Percentiles rank a stretch among this genome's conserved stretches.
These are phyloP conservation scores for Drosophila putrida DNA, from an alignment of 2,888 invertebrate species.

Conservation along the genomic window DNA sequence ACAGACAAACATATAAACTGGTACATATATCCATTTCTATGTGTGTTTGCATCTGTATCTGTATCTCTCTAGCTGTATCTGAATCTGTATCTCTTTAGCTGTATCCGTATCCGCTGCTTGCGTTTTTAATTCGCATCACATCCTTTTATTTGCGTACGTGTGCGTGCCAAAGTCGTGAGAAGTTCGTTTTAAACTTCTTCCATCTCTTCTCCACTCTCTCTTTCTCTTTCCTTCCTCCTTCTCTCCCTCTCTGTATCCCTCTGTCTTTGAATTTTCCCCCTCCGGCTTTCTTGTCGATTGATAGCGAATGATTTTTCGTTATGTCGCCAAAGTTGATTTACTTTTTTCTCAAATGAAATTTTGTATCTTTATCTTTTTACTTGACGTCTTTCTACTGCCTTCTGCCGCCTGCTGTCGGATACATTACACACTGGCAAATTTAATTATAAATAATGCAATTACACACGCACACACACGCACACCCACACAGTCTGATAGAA, in stretches of 20 bases:
- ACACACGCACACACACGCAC: constrained; percentile 8
- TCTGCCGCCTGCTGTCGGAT: constrained; percentile 23
- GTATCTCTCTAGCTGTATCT: constrained; percentile 21
- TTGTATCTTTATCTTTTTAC: constrained; percentile 36
- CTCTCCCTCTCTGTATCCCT: background rate
- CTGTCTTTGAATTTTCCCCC: constrained; percentile 13
- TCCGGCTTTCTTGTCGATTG: constrained; percentile 53
- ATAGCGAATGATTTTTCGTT: constrained; percentile 74
- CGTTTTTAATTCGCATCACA: constrained; percentile 79
- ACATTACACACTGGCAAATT: constrained; percentile 46
- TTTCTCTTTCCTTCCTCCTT: background rate
- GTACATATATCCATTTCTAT: constrained; percentile 20
- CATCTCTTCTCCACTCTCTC: constrained; percentile 8
- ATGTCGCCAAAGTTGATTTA: constrained; percentile 66
- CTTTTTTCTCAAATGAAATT: constrained; percentile 47
- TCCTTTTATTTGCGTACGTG: constrained; percentile 80
- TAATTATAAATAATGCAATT: constrained; percentile 59
- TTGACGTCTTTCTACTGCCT: constrained; percentile 14
- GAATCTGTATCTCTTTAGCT: constrained; percentile 30
- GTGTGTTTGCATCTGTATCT: constrained; percentile 24
- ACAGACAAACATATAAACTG: background rate
- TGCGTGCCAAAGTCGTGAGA: constrained; percentile 48
- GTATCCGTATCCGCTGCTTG: constrained; percentile 48
- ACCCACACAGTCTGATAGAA: background rate
- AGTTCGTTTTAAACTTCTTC: constrained; percentile 44